Evolutionary conservation across 2,113 vertebrate species (phyloP).

Genomic region (Psilopogon haemacephalus): DNA sequence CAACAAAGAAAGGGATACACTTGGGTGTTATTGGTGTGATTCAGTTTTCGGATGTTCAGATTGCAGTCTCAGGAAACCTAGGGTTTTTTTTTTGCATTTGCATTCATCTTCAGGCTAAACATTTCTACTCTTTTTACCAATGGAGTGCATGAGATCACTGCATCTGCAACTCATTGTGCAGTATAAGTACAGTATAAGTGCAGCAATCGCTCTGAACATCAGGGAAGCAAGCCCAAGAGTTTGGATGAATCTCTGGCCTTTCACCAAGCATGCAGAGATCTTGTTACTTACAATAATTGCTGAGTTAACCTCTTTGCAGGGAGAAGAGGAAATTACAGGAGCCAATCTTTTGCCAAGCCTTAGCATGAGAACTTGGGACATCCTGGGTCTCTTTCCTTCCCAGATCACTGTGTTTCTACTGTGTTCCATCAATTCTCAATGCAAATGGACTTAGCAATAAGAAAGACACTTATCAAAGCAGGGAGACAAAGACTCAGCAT

Average conservation of each 20-base stretch:
- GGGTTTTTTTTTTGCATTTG: background rate
- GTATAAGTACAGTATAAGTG: background rate
- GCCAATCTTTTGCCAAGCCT: conserved; percentile 8
- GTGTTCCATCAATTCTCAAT: background rate
- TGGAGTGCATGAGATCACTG: conserved; percentile 7
- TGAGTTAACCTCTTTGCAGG: conserved; percentile 44
- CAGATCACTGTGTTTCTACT: background rate
- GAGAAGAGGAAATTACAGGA: conserved; percentile 48
- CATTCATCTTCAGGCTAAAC: background rate
- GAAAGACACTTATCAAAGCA: background rate
- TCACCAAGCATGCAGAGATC: conserved; percentile 32
- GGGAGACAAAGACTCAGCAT: background rate
- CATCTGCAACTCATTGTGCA: conserved; percentile 58
- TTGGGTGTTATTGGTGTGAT: background rate
- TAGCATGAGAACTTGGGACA: background rate
- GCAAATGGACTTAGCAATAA: background rate
- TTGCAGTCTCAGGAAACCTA: background rate
- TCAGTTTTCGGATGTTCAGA: background rate
- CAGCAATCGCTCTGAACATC: conserved; percentile 8
- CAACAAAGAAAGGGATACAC: conserved; percentile 34
- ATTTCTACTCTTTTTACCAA: background rate
- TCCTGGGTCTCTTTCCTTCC: conserved; percentile 16
- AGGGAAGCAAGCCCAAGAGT: conserved; percentile 14
- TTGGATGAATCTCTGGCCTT: conserved; percentile 43
- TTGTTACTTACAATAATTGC: conserved; percentile 57